A percentile compares a stretch with the other conserved stretches of the same genome.
phyloP scores from a whole-genome alignment of 2,113 vertebrate species.

The Thoracochromis brauschi region DNA sequence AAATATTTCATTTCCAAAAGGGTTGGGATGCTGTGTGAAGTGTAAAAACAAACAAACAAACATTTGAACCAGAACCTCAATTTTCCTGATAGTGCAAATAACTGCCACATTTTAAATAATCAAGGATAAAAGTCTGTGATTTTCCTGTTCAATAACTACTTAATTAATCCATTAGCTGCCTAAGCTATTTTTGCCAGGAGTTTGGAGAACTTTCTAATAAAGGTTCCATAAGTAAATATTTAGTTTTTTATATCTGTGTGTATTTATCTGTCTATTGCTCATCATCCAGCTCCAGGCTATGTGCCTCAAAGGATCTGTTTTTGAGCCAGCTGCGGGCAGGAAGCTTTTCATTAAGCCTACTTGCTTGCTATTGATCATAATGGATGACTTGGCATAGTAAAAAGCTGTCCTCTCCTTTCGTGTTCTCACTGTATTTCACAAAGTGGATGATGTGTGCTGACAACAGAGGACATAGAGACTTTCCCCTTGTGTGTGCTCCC shows the following conservation, averaged over 20 bases:
- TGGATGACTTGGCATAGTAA: conserved; percentile 29
- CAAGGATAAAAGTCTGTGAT: rapidly evolving
- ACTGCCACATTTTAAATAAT: not conserved
- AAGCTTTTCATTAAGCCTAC: conserved; percentile 26
- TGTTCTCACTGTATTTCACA: not conserved
- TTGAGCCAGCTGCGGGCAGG: not conserved
- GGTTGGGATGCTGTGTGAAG: not conserved
- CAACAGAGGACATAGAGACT: conserved; percentile 1
- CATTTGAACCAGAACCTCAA: not conserved
- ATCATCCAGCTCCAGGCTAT: not conserved
- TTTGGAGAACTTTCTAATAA: not conserved
- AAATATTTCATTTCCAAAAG: not conserved
- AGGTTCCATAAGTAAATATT: not conserved
- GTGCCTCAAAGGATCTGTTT: not conserved
- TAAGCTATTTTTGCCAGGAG: not conserved
- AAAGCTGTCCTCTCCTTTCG: conserved; percentile 2
- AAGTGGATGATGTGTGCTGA: not conserved
- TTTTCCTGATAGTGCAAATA: not conserved
- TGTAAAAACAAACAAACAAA: not conserved
- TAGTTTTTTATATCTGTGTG: not conserved
- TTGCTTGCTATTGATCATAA: conserved; percentile 22
- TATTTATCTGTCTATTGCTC: not conserved
- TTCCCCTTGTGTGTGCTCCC: not conserved
- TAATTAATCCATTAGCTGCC: not conserved
- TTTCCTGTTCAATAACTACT: not conserved